Percentiles rank a stretch among this genome's conserved stretches.
phyloP scores from a whole-genome alignment of 2,797 vertebrate species.

The Schizothorax lantsangensis region DNA sequence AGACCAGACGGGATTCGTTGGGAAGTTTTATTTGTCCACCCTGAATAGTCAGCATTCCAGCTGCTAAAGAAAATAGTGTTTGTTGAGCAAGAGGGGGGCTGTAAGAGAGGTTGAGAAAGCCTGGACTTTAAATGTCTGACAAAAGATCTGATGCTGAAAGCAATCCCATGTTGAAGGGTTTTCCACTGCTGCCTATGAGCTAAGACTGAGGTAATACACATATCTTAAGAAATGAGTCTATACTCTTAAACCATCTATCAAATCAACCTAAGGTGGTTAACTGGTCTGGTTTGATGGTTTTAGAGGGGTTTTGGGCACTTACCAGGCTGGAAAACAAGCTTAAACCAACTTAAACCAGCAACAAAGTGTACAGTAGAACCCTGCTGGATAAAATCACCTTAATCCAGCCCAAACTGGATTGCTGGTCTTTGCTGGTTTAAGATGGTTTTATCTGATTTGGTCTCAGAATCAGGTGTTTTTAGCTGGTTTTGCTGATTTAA shows the following conservation, averaged over 20 bases:
- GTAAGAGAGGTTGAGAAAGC: constrained; percentile 38
- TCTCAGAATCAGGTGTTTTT: not conserved
- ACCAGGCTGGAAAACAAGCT: not conserved
- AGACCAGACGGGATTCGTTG: constrained; percentile 59
- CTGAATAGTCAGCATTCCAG: constrained; percentile 64
- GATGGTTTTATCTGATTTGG: not conserved
- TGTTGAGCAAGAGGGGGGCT: constrained; percentile 57
- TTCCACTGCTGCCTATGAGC: constrained; percentile 41
- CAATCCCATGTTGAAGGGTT: constrained; percentile 47
- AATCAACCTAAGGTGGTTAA: not conserved
- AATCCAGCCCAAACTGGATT: not conserved
- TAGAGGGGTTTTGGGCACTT: not conserved
- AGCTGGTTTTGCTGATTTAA: not conserved
- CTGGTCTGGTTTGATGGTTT: not conserved
- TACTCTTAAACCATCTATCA: not conserved
- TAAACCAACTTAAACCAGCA: not conserved
- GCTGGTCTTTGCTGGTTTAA: not conserved
- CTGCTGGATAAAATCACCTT: not conserved
- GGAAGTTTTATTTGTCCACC: constrained; percentile 63
- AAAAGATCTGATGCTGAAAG: constrained; percentile 53
- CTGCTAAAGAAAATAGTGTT: constrained; percentile 62
- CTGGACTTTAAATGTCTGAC: constrained; percentile 54
- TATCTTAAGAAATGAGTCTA: constrained; percentile 16
- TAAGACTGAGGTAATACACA: constrained; percentile 45
- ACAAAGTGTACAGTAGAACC: not conserved